Percentiles rank a stretch among this genome's conserved stretches.
phyloP scores from a whole-genome alignment of 1,140 invertebrate genomes.

The Antheraea pernyi region DNA sequence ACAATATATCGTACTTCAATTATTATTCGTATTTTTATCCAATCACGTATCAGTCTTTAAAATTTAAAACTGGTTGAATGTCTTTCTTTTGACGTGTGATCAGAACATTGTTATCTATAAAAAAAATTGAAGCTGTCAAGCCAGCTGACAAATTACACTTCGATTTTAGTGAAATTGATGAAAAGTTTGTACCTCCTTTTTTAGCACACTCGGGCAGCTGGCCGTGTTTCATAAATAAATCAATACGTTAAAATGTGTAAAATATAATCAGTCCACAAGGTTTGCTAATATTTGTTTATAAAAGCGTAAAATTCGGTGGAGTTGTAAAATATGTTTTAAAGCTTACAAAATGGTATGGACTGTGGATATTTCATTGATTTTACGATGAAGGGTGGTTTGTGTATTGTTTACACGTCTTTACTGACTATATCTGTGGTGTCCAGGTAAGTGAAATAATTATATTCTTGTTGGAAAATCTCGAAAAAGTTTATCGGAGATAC shows the following conservation, averaged over 20 bases:
- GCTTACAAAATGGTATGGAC: constrained; percentile 72
- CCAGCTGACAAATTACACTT: constrained; percentile 42
- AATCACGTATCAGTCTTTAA: constrained; percentile 25
- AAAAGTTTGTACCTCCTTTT: constrained; percentile 43
- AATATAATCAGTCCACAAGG: constrained; percentile 36
- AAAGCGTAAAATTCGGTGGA: constrained; percentile 24
- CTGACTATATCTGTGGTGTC: constrained; percentile 80
- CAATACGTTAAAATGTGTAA: constrained; percentile 35
- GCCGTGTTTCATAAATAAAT: constrained; percentile 29
- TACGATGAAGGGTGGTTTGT: constrained; percentile 80
- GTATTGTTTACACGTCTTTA: constrained; percentile 79
- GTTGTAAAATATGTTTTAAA: constrained; percentile 59
- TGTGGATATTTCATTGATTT: constrained; percentile 70
- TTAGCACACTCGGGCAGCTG: constrained; percentile 36
- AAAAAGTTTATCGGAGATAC: not conserved
- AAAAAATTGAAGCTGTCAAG: not conserved
- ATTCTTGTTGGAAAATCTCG: not conserved
- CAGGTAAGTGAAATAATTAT: constrained; percentile 58
- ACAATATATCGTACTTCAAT: constrained; percentile 28
- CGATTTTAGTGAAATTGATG: constrained; percentile 48
- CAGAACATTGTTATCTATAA: not conserved
- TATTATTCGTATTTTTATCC: constrained; percentile 28
- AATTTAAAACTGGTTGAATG: not conserved
- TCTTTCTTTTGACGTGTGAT: not conserved
- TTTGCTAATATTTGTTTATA: constrained; percentile 37